Percentiles rank a stretch among this genome's conserved stretches.
phyloP scores from a whole-genome alignment of 2,888 invertebrate genomes.

The Patella pellucida region DNA sequence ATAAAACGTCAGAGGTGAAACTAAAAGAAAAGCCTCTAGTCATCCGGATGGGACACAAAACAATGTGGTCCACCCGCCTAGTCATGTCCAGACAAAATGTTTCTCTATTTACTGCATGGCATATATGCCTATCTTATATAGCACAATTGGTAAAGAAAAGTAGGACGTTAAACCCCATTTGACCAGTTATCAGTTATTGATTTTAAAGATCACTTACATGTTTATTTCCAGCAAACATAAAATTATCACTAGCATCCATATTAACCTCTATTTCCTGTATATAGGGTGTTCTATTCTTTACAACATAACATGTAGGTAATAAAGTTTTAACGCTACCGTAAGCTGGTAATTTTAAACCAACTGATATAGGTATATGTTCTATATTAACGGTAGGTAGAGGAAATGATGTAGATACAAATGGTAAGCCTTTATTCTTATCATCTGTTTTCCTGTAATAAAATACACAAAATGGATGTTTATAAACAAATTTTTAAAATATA shows the following conservation, averaged over 20 bases:
- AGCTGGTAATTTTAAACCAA: slow-evolving; percentile 76
- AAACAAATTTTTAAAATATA: too few species aligned
- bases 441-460: slow-evolving; percentile 43
- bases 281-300: slow-evolving; percentile 81
- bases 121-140: too few species aligned
- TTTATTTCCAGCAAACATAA: slow-evolving; percentile 96
- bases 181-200: background rate
- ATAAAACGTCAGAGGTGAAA: too few species aligned
- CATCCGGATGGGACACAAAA: too few species aligned
- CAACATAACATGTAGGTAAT: slow-evolving; percentile 73
- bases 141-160: too few species aligned
- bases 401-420: slow-evolving; percentile 61
- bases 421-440: slow-evolving; percentile 43
- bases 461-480: background rate
- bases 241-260: slow-evolving; percentile 88
- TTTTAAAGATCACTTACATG: slow-evolving; percentile 75
- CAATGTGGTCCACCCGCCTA: too few species aligned
- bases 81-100: too few species aligned
- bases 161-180: too few species aligned
- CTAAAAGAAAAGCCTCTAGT: too few species aligned
- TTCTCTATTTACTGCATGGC: too few species aligned
- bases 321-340: slow-evolving; percentile 79
- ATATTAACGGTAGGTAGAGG: slow-evolving; percentile 67
- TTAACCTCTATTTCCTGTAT: slow-evolving; percentile 81
- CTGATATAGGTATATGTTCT: slow-evolving; percentile 69